These are phyloP conservation scores for Embiotoca jacksoni DNA, from an alignment of 2,113 vertebrate genomes.

Conservation along the genomic window DNA sequence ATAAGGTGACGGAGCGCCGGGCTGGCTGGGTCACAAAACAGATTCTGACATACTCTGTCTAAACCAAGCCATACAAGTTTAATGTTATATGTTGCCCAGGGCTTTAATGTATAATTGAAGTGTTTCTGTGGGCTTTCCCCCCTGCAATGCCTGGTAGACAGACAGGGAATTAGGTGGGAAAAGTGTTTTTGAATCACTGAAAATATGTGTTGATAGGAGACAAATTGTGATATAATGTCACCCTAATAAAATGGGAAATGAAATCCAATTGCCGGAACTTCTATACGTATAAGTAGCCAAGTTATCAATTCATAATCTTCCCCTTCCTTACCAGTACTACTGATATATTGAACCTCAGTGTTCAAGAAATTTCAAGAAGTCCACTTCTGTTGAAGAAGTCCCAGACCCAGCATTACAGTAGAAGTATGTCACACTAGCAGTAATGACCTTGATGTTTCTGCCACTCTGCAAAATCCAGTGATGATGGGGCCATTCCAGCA, in stretches of 20 bases:
- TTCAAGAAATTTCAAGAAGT: constrained; percentile 25
- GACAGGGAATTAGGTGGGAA: constrained; percentile 50
- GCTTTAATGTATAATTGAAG: constrained; percentile 82
- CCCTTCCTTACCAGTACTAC: not conserved
- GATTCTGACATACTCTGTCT: constrained; percentile 67
- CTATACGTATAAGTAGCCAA: not conserved
- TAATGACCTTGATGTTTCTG: constrained; percentile 77
- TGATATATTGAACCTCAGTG: not conserved
- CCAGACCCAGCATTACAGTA: not conserved
- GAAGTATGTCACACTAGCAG: constrained; percentile 38
- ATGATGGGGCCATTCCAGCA: constrained; percentile 70
- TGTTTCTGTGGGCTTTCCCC: constrained; percentile 51
- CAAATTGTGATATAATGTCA: not conserved
- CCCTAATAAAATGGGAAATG: not conserved
- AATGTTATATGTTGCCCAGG: constrained; percentile 76
- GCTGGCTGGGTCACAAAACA: constrained; percentile 60
- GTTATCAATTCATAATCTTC: not conserved
- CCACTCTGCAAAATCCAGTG: constrained; percentile 64
- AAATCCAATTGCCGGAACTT: no score
- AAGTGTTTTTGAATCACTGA: constrained; percentile 39
- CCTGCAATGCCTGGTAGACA: constrained; percentile 34
- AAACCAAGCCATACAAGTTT: constrained; percentile 79
- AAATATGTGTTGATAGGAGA: constrained; percentile 16
- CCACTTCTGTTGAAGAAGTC: constrained; percentile 24
- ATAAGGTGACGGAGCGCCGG: constrained; percentile 21